phyloP scores from a whole-genome alignment of 1,140 invertebrate species.

The Amyelois transitella region DNA sequence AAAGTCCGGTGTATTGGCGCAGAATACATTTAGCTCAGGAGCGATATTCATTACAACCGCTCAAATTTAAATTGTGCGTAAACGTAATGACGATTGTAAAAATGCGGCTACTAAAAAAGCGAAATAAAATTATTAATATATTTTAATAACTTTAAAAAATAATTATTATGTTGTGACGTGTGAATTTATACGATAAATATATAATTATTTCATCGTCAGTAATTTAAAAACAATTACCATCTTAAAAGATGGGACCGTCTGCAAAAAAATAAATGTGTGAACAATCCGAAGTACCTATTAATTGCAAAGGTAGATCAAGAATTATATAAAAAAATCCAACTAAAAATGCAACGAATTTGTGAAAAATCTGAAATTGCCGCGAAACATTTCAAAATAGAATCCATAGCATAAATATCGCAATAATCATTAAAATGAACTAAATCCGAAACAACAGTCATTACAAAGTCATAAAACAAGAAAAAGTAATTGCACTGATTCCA shows the following conservation, averaged over 20 bases:
- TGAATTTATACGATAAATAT: too few relatives aligned
- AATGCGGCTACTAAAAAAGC: background rate
- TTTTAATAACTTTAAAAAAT: background rate
- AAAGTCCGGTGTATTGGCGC: background rate
- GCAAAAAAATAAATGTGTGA: too few relatives aligned
- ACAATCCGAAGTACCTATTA: too few relatives aligned
- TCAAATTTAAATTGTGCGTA: background rate
- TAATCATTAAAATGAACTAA: background rate
- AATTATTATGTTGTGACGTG: too few relatives aligned
- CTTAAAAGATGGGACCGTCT: too few relatives aligned
- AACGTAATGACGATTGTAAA: background rate
- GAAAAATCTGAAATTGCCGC: background rate
- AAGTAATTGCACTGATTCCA: slow-evolving; percentile 3
- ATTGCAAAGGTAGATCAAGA: too few relatives aligned
- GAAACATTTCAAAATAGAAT: too few relatives aligned
- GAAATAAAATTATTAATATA: background rate
- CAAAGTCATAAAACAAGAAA: slow-evolving; percentile 3
- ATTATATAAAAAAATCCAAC: background rate
- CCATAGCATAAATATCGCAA: too few relatives aligned
- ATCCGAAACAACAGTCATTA: background rate
- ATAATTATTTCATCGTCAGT: too few relatives aligned
- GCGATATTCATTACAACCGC: background rate
- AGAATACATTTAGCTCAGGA: background rate
- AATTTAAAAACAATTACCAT: too few relatives aligned
- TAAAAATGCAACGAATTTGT: background rate